Evolutionary conservation across 1,140 invertebrate genomes (phyloP), one percentile per base, ranked within the genome.

Genomic region (Centruroides sculpturatus): DNA sequence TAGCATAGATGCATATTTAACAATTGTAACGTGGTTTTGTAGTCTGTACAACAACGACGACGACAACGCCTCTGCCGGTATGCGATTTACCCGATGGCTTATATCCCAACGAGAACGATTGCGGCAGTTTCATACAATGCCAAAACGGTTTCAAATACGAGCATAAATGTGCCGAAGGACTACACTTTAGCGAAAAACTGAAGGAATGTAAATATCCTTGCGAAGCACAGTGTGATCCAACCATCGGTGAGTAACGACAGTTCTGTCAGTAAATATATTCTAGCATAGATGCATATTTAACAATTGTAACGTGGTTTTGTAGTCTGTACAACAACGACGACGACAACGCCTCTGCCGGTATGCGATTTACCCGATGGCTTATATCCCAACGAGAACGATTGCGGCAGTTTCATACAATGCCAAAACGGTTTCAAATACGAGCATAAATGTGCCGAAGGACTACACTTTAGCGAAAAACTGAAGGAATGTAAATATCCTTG

Each of bases 171-270:
- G 76, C 77, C 3, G 56, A 62, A 3, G 75, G 72, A 1, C 69
- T 82, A 0, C 74, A 77, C 54, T 83, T 81, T 70, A 80, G 82
- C 65, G 64, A 74, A 3, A 48, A 68, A 3, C 63, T 71, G 2
- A 69, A 73, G 63, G 71, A 75, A 3, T 83, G 81, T 66, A 81
- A 82, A 66, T 82, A 9, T 3, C 64, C 61, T 3, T 63, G 56
- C 13, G 36, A 65, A 23, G 61, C 61, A 5, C 1, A 23, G 2
- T 23, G 23, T 23, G 23, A 23, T 23, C 23, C 23, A 23, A 23
- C 0, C 23, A 23, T 23, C 23, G 23, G 23, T 23, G 23, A 23
- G 23, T 23, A 23, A 23, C 23, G 23, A 23, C 1, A 23, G 23
- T 23, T 23, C 23, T 23, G 23, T 23, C 23, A 23, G 2, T 23